Percentiles rank a stretch among this genome's conserved stretches.
phyloP scores from a whole-genome alignment of 2,113 vertebrate genomes.

The Ornithorhynchus anatinus region DNA sequence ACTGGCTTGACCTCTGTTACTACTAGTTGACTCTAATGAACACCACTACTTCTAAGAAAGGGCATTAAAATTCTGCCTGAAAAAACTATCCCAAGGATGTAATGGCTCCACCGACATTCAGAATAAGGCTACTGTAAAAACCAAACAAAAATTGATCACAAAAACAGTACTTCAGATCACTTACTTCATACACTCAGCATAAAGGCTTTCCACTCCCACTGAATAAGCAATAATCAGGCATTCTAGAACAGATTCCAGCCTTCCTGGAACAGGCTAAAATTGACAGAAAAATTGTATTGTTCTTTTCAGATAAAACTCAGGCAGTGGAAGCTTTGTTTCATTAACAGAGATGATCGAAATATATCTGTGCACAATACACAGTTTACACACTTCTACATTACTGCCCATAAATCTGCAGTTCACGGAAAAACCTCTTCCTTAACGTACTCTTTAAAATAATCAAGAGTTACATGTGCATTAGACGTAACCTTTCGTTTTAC shows the following conservation, averaged over 20 bases:
- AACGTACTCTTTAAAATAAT: constrained; percentile 22
- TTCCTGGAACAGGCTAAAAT: constrained; percentile 81
- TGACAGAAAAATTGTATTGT: constrained; percentile 43
- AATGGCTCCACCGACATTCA: neutral
- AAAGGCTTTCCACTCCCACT: constrained; percentile 81
- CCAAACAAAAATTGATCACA: constrained; percentile 21
- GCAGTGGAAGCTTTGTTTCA: constrained; percentile 13
- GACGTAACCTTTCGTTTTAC: constrained; percentile 11
- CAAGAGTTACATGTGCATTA: neutral
- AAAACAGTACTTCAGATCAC: constrained; percentile 49
- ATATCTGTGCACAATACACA: neutral
- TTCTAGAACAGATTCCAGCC: constrained; percentile 82
- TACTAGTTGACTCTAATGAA: neutral
- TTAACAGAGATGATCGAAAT: constrained; percentile 5
- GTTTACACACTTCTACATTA: constrained; percentile 1
- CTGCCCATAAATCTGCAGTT: too few relatives aligned
- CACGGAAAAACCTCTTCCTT: too few relatives aligned
- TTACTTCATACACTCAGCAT: constrained; percentile 86
- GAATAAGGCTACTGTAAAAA: constrained; percentile 33
- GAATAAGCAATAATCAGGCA: constrained; percentile 89
- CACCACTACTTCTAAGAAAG: constrained; percentile 12
- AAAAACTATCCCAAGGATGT: constrained; percentile 15
- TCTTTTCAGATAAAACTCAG: constrained; percentile 15
- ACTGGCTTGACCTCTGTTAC: constrained; percentile 5
- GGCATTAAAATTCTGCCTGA: neutral